phyloP scores from a whole-genome alignment of 2,888 invertebrate genomes.

The Campaea margaritaria region DNA sequence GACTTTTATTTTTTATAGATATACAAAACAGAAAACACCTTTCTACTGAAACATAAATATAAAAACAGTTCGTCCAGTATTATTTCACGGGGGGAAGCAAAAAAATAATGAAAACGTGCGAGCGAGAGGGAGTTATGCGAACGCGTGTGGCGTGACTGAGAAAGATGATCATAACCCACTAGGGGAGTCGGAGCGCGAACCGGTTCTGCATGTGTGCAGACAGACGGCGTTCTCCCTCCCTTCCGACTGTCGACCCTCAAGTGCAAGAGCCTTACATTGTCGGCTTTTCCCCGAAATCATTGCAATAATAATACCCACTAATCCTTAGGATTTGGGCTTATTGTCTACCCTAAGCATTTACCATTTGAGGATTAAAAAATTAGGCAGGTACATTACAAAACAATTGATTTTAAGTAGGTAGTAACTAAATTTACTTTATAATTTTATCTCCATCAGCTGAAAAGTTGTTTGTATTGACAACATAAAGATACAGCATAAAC shows the following conservation, averaged over 20 bases:
- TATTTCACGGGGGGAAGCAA: constrained; percentile 81
- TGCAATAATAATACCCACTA: constrained; percentile 74
- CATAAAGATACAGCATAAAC: constrained; percentile 7
- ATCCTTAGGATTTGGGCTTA: constrained; percentile 3
- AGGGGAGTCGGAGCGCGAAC: constrained; percentile 80
- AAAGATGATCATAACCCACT: constrained; percentile 70
- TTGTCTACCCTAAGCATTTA: not conserved
- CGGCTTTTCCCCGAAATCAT: constrained; percentile 75
- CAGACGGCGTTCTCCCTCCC: constrained; percentile 76
- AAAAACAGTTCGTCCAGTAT: constrained; percentile 77
- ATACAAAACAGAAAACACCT: constrained; percentile 46
- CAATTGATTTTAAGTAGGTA: not conserved
- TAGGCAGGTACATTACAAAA: not conserved
- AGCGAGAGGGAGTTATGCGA: constrained; percentile 72
- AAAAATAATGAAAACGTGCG: constrained; percentile 80
- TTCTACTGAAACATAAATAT: constrained; percentile 71
- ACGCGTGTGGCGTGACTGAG: constrained; percentile 75
- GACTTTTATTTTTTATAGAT: constrained; percentile 32
- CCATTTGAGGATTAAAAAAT: not conserved
- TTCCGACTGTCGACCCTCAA: constrained; percentile 79
- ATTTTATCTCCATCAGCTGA: constrained; percentile 25
- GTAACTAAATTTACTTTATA: no score
- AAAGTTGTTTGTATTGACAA: not conserved
- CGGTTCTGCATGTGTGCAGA: constrained; percentile 83
- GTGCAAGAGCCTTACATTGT: constrained; percentile 76